phyloP scores from a whole-genome alignment of 2,113 vertebrate species.

The Paradoxurus hermaphroditus region DNA sequence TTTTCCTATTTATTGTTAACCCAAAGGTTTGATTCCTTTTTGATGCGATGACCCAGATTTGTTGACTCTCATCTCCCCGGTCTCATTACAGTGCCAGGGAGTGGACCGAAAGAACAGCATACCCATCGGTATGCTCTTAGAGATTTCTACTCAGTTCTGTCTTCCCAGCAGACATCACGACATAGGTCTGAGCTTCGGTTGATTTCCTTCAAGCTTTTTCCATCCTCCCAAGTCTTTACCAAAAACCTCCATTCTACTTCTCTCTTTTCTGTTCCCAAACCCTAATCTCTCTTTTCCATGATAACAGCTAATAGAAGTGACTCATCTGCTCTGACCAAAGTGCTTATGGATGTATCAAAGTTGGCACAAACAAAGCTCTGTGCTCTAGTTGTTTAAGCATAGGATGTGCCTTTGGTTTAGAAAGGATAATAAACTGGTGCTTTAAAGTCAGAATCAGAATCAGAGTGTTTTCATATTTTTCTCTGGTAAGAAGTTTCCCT shows the following conservation, averaged over 20 bases:
- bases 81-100: background rate
- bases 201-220: background rate
- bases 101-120: background rate
- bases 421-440: background rate
- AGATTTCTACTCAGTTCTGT: background rate
- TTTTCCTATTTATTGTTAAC: conserved; percentile 17
- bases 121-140: background rate
- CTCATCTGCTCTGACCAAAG: background rate
- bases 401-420: background rate
- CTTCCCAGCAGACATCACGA: background rate
- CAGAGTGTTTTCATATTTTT: background rate
- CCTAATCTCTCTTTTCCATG: background rate
- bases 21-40: background rate
- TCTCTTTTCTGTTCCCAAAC: background rate
- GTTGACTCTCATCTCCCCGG: background rate
- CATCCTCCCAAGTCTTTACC: background rate
- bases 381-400: background rate
- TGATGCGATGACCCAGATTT: background rate
- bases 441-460: background rate
- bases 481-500: background rate
- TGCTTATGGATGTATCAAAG: background rate
- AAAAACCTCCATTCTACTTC: background rate
- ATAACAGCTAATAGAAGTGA: background rate
- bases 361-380: background rate
- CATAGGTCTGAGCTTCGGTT: background rate